phyloP scores from a whole-genome alignment of 2,888 invertebrate genomes.

The Pegoplata infirma region DNA sequence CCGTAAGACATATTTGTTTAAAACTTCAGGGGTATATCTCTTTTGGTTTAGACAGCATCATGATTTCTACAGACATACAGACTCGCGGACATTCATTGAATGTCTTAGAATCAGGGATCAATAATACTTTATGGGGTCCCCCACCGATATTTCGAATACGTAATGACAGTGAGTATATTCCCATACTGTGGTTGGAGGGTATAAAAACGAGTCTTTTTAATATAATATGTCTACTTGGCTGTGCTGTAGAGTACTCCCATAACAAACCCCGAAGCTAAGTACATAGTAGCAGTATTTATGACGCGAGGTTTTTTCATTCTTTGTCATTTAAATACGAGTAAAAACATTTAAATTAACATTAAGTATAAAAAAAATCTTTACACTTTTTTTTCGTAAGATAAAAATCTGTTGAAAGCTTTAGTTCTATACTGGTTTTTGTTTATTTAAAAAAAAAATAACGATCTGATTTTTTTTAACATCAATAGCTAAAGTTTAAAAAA shows the following conservation, averaged over 20 bases:
- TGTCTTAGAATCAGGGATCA: no score
- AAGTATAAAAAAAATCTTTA: slow-evolving; percentile 5
- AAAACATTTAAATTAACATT: slow-evolving; percentile 33
- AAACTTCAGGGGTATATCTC: no score
- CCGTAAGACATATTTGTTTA: no score
- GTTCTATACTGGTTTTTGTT: background rate
- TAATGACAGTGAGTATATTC: no score
- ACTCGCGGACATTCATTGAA: no score
- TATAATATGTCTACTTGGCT: background rate
- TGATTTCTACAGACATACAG: no score
- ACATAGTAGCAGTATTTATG: slow-evolving; percentile 11
- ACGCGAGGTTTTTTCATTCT: background rate
- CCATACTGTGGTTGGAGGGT: no score
- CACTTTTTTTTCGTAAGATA: slow-evolving; percentile 4
- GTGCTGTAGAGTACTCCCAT: background rate
- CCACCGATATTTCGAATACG: no score
- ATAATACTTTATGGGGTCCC: no score
- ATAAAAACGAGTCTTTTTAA: background rate
- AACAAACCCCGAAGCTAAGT: no score
- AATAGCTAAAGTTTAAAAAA: background rate
- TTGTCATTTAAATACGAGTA: slow-evolving; percentile 14
- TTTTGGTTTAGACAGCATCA: no score
- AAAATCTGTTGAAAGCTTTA: slow-evolving; percentile 20
- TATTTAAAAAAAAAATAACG: background rate
- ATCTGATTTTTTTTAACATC: background rate